Base-by-base conservation (phyloP, 1,140 invertebrate species). In the Orius insidiosus region DNA sequence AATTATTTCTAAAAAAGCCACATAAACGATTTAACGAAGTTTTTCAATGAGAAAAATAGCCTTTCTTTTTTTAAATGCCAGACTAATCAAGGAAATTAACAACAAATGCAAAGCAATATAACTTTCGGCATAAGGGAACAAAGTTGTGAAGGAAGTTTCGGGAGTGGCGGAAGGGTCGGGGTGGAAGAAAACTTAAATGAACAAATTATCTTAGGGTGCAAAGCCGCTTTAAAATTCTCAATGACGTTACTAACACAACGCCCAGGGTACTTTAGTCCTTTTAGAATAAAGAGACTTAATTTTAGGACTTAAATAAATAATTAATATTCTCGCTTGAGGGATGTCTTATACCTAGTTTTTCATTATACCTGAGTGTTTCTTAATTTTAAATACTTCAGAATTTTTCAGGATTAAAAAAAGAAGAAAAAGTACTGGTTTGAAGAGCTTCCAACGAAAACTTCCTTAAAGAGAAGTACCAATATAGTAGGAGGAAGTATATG, bases 201-300 rank as follows among this genome's bases (percentile, higher is more conserved):
- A 47, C 46, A 47, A 47, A 47, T 47, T 47, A 47, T 47, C 46
- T 47, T 47, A 46, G 43, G 32, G 33, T 36, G 15, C 19, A 40
- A 47, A 40, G 18, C 46, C 30, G 36, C 46, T 47, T 47, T 47
- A 47, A 47, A 47, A 47, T 47, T 47, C 46, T 37, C 38, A 40
- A 40, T 40, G 38, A 18, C 18, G 38, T 40, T 40, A 40, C 38
- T 40, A 40, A 40, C 38, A 18, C 38, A 15, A 18, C 38, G 13
- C 38, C 15, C 38, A 18, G 15, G 16, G n/a, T 14, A 13, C 15
- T 40, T 14, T 15, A 18, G n/a, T 18, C 38, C 15, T 40, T 40
- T 40, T 40, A 18, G 38, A 40, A 40, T 40, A 40, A 40, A 40
- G 38, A 18, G 38, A 40, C 38, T 40, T 40, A 40, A 40, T 40